Percentiles rank a stretch among this genome's conserved stretches.
Conservation (phyloP, 2,797 vertebrate species). For the Macropus fuliginosus region DNA sequence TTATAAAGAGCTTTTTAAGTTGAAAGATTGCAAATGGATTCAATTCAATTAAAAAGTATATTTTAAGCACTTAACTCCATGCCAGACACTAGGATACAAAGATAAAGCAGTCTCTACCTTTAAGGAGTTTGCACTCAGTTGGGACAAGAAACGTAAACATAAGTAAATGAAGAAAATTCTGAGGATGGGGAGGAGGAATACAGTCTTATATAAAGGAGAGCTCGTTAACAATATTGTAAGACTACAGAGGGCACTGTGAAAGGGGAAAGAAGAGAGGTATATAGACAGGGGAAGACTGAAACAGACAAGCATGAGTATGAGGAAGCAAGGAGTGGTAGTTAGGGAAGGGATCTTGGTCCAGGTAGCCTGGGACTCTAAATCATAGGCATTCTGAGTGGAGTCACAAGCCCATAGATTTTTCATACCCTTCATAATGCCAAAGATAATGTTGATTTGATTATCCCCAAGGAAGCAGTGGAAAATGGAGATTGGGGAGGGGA, state of each 20-base stretch:
- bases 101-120: neutral
- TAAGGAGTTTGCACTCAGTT: neutral
- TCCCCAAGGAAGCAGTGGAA: neutral
- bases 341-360: neutral
- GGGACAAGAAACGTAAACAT: neutral
- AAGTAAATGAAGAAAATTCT: neutral
- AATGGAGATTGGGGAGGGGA: neutral
- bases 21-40: slow-evolving; percentile 53
- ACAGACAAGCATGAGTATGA: neutral
- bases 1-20: slow-evolving; percentile 58
- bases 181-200: neutral
- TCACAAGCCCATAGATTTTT: neutral
- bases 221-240: neutral
- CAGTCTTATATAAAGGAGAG: neutral
- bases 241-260: neutral
- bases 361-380: neutral
- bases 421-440: neutral
- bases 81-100: neutral
- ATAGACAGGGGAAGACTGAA: neutral
- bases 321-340: neutral
- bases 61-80: neutral
- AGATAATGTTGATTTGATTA: neutral
- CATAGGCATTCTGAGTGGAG: neutral
- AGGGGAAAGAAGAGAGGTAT: neutral
- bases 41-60: neutral